These are phyloP conservation scores for Phylloscopus trochiloides DNA, from an alignment of 2,113 vertebrate genomes.

Conservation along the genomic window DNA sequence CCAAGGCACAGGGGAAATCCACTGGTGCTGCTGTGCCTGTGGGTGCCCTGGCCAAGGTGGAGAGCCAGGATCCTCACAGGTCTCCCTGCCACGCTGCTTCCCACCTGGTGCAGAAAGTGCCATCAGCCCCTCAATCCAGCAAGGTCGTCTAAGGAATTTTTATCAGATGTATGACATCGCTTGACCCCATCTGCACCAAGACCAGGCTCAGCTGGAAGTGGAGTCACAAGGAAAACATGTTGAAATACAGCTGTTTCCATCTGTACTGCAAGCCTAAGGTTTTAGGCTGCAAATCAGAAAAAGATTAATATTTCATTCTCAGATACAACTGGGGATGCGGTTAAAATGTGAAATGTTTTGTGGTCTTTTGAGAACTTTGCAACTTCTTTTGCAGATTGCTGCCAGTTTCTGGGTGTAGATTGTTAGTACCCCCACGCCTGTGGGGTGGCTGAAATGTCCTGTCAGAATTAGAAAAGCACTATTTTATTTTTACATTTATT, in stretches of 20 bases:
- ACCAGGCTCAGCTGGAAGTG: neutral
- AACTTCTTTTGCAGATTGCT: neutral
- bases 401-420: neutral
- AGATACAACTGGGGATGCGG: neutral
- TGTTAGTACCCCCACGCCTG: neutral
- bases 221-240: neutral
- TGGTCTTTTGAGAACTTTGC: neutral
- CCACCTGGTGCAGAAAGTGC: neutral
- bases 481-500: neutral
- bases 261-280: neutral
- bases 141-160: neutral
- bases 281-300: neutral
- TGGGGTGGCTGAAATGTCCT: neutral
- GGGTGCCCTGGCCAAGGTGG: fast-evolving
- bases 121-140: neutral
- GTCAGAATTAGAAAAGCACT: neutral
- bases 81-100: neutral
- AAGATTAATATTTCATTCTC: neutral
- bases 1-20: fast-evolving
- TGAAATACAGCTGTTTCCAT: neutral
- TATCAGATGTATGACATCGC: neutral
- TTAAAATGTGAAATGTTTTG: neutral
- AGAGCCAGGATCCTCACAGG: neutral
- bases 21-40: neutral
- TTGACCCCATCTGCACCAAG: neutral